Conservation (phyloP, 1,140 invertebrate genomes). For the Halesus radiatus region DNA sequence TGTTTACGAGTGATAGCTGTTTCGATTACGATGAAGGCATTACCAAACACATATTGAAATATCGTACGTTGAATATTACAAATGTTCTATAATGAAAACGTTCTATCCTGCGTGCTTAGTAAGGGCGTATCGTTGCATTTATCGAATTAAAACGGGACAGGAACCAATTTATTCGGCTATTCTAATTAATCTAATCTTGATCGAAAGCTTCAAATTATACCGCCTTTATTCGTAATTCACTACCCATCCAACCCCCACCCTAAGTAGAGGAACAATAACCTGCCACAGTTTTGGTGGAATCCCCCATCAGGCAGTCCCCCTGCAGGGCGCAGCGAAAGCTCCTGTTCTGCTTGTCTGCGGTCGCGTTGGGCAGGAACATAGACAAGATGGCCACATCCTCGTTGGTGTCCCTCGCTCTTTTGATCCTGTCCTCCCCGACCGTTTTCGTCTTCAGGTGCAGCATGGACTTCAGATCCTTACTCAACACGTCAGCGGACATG, state of each 20-base stretch:
- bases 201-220: too few relatives aligned
- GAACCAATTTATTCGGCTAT: too few relatives aligned
- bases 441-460: conserved; percentile 82
- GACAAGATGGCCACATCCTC: conserved; percentile 89
- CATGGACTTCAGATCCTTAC: conserved; percentile 80
- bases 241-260: not conserved
- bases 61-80: too few relatives aligned
- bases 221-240: too few relatives aligned
- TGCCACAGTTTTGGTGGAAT: conserved; percentile 81
- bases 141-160: too few relatives aligned
- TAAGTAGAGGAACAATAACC: conserved; percentile 69
- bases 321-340: conserved; percentile 83
- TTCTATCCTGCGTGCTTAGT: too few relatives aligned
- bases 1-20: too few relatives aligned
- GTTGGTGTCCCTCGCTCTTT: conserved; percentile 82
- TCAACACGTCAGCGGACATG: conserved; percentile 83
- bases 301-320: conserved; percentile 81
- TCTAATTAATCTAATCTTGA: too few relatives aligned
- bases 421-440: conserved; percentile 81
- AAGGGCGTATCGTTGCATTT: too few relatives aligned
- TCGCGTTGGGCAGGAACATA: conserved; percentile 81
- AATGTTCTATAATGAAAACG: too few relatives aligned
- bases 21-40: too few relatives aligned
- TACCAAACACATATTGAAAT: too few relatives aligned
- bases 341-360: conserved; percentile 78